phyloP scores from a whole-genome alignment of 2,888 invertebrate species.

The Drosophila mimica region DNA sequence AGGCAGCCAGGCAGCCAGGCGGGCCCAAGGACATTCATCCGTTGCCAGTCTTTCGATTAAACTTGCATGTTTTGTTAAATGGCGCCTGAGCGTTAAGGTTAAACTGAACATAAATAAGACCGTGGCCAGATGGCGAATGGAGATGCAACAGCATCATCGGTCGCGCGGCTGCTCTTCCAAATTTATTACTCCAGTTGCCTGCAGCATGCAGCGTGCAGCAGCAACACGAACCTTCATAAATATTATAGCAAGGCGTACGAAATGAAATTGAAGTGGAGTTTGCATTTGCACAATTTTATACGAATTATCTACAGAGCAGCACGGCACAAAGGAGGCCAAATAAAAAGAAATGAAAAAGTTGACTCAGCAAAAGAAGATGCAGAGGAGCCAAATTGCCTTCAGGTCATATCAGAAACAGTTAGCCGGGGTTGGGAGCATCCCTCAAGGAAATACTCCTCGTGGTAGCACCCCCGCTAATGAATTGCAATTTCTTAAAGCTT shows the following conservation, averaged over 20 bases:
- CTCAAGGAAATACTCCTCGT: constrained; percentile 16
- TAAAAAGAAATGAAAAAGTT: background rate
- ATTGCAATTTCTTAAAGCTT: constrained; percentile 22
- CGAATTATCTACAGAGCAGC: constrained; percentile 46
- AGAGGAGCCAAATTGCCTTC: constrained; percentile 19
- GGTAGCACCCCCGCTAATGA: constrained; percentile 18
- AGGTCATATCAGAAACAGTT: constrained; percentile 27
- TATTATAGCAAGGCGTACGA: constrained; percentile 57
- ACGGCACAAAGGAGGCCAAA: constrained; percentile 9
- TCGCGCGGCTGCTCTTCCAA: constrained; percentile 38
- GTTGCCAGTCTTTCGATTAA: constrained; percentile 61
- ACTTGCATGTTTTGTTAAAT: constrained; percentile 76
- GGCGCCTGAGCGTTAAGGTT: constrained; percentile 77
- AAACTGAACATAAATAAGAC: constrained; percentile 73
- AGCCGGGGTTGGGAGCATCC: constrained; percentile 4
- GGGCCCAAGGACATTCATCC: constrained; percentile 44
- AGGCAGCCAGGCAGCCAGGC: constrained; percentile 10
- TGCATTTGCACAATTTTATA: constrained; percentile 60
- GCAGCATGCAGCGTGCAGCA: constrained; percentile 45
- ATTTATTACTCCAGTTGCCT: constrained; percentile 61
- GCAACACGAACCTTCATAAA: constrained; percentile 59
- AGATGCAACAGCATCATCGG: constrained; percentile 34
- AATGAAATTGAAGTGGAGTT: constrained; percentile 63
- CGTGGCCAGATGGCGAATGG: constrained; percentile 23
- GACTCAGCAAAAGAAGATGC: background rate